Conservation (phyloP, 2,888 invertebrate species). For the Dascillus cervinus region DNA sequence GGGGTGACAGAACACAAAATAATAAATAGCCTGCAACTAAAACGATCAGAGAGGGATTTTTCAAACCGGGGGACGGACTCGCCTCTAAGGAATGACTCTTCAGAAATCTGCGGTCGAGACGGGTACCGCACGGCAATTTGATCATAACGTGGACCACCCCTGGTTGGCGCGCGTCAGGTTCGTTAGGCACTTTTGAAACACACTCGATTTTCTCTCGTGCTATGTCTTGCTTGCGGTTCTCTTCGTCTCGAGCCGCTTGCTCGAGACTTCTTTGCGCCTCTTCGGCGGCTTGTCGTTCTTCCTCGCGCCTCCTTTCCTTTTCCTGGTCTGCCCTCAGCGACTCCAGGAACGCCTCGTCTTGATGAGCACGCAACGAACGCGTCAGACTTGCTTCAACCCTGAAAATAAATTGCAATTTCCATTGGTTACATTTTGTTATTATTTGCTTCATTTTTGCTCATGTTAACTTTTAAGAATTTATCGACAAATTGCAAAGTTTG, state of each 20-base stretch:
- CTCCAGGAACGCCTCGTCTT: conserved; percentile 90
- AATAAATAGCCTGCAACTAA: conserved; percentile 75
- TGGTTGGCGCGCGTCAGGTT: conserved; percentile 64
- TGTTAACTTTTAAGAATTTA: too few relatives aligned
- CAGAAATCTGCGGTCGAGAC: conserved; percentile 82
- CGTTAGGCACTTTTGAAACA: conserved; percentile 59
- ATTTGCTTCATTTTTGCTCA: too few relatives aligned
- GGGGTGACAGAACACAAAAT: conserved; percentile 93
- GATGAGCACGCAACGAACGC: conserved; percentile 78
- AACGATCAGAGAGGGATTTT: conserved; percentile 4
- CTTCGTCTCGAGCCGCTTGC: conserved; percentile 42
- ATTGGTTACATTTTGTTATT: too few relatives aligned
- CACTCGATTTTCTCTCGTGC: conserved; percentile 59
- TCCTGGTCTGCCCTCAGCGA: conserved; percentile 90
- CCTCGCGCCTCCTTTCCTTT: conserved; percentile 70
- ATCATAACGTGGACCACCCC: conserved; percentile 78
- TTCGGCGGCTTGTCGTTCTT: conserved; percentile 48
- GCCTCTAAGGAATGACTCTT: conserved; percentile 76
- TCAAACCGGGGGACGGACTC: conserved; percentile 18
- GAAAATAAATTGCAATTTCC: too few relatives aligned
- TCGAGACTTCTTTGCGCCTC: conserved; percentile 44
- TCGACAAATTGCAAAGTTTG: too few relatives aligned
- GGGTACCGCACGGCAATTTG: conserved; percentile 82
- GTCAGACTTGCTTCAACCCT: conserved; percentile 76
- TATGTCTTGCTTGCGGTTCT: conserved; percentile 47